Percentiles rank a stretch among this genome's conserved stretches.
These are phyloP conservation scores for Ceratotherium simum DNA, from an alignment of 2,113 vertebrate genomes.

Conservation along the genomic window DNA sequence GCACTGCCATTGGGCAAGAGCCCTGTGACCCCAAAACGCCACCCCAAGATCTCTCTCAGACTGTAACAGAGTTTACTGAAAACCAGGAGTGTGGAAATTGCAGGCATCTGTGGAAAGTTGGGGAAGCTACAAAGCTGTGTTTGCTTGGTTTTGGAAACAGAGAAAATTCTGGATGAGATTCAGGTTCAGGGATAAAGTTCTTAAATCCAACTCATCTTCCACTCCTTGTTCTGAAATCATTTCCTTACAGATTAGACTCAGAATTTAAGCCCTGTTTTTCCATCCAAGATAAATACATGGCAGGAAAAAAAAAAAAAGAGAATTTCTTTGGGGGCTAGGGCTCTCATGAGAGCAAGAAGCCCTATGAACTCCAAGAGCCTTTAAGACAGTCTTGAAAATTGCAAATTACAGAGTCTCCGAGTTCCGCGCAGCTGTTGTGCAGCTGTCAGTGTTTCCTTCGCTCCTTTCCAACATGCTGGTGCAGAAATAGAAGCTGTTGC, in stretches of 20 bases:
- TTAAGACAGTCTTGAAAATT: slow-evolving; percentile 29
- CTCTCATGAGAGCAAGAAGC: background rate
- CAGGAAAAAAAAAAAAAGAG: background rate
- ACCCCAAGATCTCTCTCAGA: background rate
- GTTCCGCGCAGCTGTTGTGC: background rate
- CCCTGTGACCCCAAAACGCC: background rate
- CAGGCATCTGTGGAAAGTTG: slow-evolving; percentile 12
- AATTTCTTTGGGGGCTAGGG: background rate
- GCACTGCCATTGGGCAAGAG: background rate
- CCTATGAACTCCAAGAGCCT: background rate
- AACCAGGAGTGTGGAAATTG: background rate
- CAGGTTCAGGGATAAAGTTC: slow-evolving; percentile 18
- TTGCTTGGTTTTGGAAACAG: slow-evolving; percentile 21
- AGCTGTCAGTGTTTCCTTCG: slow-evolving; percentile 27
- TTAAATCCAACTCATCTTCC: background rate
- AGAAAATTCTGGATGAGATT: slow-evolving; percentile 38
- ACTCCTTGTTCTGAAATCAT: slow-evolving; percentile 38
- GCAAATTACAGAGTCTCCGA: background rate
- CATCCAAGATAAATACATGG: slow-evolving; percentile 61
- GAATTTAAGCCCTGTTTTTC: slow-evolving; percentile 23
- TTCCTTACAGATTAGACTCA: slow-evolving; percentile 23
- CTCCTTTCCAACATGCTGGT: background rate
- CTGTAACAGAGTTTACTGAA: background rate
- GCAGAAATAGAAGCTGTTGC: background rate
- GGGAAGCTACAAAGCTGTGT: background rate